Evolutionary conservation across 1,140 invertebrate genomes (phyloP), one percentile per base, ranked within the genome.

Genomic region (Grapholita molesta): DNA sequence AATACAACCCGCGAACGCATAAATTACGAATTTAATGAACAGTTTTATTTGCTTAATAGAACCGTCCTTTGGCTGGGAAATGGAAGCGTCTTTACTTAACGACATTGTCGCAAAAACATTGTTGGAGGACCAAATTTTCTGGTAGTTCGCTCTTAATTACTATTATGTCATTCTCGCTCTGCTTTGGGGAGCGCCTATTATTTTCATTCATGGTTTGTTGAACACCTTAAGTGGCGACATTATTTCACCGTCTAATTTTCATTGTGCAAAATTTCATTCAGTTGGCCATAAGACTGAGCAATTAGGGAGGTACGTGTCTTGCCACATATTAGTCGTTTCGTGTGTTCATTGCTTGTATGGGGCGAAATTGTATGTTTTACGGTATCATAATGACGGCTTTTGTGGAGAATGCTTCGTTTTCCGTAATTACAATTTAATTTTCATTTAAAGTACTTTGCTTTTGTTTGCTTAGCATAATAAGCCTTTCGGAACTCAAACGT

Each of bases 81-180:
- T 67, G 32, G 69, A 42, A 70, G 52, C 69, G 53, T 42, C 68
- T 48, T 68, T 70, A 72, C 69, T 64, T 69, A 74, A 80, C 72
- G 71, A 69, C 74, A 75, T 73, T 75, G 70, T 73, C 68, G 35
- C 75, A 71, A 78, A 81, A 79, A 81, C 77, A 83, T 80, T 78
- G 69, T 79, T 79, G 67, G 55, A 66, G 69, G 75, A 75, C 74
- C 78, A 85, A 76, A 84, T 87, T 87, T 83, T 83, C 83, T 86
- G 83, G 79, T 87, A 84, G 79, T 85, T 84, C 81, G 72, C 68
- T 72, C 77, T 84, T 87, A 86, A 89, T 89, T 87, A 83, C 82
- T 79, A 82, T 81, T 79, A 83, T 85, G 80, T 82, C 68, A 79
- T 82, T 80, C 72, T 68, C 74, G 77, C 70, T 80, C 68, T 76